Evolutionary conservation across 2,888 invertebrate genomes (phyloP).

Genomic region (Cremastobaeus sp.): DNA sequence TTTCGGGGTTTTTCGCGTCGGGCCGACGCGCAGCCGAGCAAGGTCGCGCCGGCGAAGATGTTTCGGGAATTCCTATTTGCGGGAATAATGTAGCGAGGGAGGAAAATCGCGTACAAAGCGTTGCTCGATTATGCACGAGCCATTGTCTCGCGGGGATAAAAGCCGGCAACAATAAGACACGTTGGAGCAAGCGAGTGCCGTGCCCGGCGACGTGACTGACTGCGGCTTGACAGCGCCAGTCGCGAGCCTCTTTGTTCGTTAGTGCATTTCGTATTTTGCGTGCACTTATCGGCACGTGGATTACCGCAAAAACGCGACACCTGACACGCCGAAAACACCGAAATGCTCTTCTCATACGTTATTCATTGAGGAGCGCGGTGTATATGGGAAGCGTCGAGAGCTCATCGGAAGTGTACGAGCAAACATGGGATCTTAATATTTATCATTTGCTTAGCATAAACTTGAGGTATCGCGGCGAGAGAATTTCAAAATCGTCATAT

Average conservation of each 20-base stretch:
- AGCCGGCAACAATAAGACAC: conserved; percentile 36
- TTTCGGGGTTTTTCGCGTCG: conserved; percentile 33
- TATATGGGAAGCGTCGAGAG: no score
- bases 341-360: conserved; percentile 7
- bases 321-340: neutral
- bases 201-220: conserved; percentile 20
- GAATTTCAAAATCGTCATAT: no score
- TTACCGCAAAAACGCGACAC: conserved; percentile 3
- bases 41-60: conserved; percentile 23
- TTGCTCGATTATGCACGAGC: conserved; percentile 46
- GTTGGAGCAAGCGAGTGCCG: conserved; percentile 10
- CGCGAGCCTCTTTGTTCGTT: conserved; percentile 25
- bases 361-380: no score
- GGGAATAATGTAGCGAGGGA: conserved; percentile 24
- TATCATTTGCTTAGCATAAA: no score
- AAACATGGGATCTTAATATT: no score
- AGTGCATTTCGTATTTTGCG: conserved; percentile 9
- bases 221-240: conserved; percentile 17
- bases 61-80: conserved; percentile 57
- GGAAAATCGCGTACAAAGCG: conserved; percentile 38
- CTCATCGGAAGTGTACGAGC: no score
- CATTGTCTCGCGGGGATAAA: conserved; percentile 39
- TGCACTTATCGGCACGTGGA: conserved; percentile 7
- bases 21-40: neutral
- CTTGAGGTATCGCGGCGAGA: no score